A percentile compares a stretch with the other conserved stretches of the same genome.
Conservation (phyloP, 2,113 vertebrate species). For the Phainopepla nitens region DNA sequence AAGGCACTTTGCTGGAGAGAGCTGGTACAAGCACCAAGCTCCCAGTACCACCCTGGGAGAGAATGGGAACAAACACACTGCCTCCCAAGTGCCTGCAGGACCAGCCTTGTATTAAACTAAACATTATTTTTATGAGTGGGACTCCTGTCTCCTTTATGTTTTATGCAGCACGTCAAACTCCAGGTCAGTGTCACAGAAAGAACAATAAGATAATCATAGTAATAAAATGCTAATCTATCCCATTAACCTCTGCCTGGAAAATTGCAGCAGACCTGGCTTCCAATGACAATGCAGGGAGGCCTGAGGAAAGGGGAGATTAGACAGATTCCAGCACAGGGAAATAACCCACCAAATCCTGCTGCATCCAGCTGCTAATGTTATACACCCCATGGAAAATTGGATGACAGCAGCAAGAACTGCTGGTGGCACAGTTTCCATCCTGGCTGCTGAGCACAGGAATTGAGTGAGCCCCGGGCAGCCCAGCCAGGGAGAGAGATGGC, state of each 20-base stretch:
- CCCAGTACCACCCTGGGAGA: neutral
- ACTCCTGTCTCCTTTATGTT: neutral
- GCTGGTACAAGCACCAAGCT: neutral
- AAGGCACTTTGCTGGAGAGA: neutral
- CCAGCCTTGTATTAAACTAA: neutral
- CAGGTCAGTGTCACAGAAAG: neutral
- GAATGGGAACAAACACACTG: neutral
- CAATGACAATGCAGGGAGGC: neutral
- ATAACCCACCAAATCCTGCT: neutral
- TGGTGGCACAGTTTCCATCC: slow-evolving; percentile 32
- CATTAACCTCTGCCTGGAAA: neutral
- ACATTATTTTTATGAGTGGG: neutral
- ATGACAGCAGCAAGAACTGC: slow-evolving; percentile 21
- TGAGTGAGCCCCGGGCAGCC: neutral
- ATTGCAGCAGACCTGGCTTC: neutral
- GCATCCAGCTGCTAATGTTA: neutral
- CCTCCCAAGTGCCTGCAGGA: neutral
- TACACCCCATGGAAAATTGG: neutral
- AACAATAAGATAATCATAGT: neutral
- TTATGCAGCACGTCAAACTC: neutral
- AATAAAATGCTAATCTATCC: neutral
- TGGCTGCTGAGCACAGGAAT: slow-evolving; percentile 38
- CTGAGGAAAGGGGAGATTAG: neutral
- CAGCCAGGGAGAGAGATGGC: slow-evolving; percentile 7
- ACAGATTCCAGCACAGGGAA: neutral